Evolutionary conservation across 2,797 vertebrate genomes (phyloP).

Genomic region (Tenualosa ilisha): DNA sequence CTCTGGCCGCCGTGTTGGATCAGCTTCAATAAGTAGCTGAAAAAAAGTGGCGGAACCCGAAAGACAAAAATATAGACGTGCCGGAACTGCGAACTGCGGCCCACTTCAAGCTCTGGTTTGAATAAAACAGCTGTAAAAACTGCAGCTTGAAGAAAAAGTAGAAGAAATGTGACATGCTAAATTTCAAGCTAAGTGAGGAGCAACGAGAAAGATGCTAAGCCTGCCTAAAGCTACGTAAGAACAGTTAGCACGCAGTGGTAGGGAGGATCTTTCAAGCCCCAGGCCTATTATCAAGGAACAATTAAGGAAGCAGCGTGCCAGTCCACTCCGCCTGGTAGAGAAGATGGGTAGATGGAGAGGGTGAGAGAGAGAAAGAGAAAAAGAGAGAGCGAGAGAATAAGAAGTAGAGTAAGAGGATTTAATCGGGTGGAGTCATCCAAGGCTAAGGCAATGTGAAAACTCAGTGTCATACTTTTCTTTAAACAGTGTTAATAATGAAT

Average conservation of each 20-base stretch:
- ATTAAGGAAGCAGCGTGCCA: background rate
- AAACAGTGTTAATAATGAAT: background rate
- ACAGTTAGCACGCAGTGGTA: background rate
- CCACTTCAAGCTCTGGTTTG: too few relatives aligned
- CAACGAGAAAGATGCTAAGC: too few relatives aligned
- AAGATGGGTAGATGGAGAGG: background rate
- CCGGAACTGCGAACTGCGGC: too few relatives aligned
- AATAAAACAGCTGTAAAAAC: background rate
- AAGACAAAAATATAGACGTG: too few relatives aligned
- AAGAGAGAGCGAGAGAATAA: background rate
- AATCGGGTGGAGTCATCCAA: background rate
- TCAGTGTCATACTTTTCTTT: background rate
- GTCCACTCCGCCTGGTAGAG: background rate
- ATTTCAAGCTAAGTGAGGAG: too few relatives aligned
- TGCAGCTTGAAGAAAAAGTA: too few relatives aligned
- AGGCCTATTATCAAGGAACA: background rate
- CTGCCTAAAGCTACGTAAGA: background rate
- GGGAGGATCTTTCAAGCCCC: background rate
- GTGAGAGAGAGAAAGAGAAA: background rate
- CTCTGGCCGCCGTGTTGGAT: too few relatives aligned
- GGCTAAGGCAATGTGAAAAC: background rate
- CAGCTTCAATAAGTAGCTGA: too few relatives aligned
- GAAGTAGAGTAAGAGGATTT: constrained; percentile 24
- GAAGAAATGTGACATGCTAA: too few relatives aligned
- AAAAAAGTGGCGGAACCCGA: too few relatives aligned